phyloP scores from a whole-genome alignment of 2,797 vertebrate genomes.

The Scolopax bukidnonensis region DNA sequence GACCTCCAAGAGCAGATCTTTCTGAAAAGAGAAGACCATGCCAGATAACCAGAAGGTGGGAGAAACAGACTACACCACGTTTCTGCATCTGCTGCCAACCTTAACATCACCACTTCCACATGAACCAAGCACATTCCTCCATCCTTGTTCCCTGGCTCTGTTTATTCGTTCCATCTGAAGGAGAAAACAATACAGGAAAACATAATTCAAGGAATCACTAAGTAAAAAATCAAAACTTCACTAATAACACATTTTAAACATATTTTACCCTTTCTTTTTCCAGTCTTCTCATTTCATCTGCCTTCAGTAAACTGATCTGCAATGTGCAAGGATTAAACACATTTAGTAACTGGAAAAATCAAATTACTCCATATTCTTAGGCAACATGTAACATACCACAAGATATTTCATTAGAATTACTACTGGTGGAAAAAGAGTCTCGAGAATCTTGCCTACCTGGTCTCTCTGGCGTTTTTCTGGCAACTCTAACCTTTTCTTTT shows the following conservation, averaged over 20 bases:
- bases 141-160: constrained; percentile 96
- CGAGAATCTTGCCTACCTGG: constrained; percentile 81
- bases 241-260: constrained; percentile 19
- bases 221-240: constrained; percentile 41
- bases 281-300: constrained; percentile 88
- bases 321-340: constrained; percentile 54
- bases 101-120: constrained; percentile 85
- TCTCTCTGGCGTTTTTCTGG: constrained; percentile 89
- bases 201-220: constrained; percentile 66
- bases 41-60: neutral
- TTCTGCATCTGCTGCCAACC: constrained; percentile 71
- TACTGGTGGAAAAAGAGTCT: neutral
- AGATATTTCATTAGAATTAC: neutral
- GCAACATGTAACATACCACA: neutral
- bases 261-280: constrained; percentile 91
- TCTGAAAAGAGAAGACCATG: constrained; percentile 5
- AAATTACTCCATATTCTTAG: neutral
- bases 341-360: constrained; percentile 11
- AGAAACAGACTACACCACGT: neutral
- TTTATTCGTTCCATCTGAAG: constrained; percentile 91
- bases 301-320: constrained; percentile 88
- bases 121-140: constrained; percentile 92
- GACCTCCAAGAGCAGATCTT: neutral
- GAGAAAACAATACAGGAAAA: constrained; percentile 69
- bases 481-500: constrained; percentile 87